Evolutionary conservation across 2,888 invertebrate species (phyloP).

Genomic region (Patella ulyssiponensis): DNA sequence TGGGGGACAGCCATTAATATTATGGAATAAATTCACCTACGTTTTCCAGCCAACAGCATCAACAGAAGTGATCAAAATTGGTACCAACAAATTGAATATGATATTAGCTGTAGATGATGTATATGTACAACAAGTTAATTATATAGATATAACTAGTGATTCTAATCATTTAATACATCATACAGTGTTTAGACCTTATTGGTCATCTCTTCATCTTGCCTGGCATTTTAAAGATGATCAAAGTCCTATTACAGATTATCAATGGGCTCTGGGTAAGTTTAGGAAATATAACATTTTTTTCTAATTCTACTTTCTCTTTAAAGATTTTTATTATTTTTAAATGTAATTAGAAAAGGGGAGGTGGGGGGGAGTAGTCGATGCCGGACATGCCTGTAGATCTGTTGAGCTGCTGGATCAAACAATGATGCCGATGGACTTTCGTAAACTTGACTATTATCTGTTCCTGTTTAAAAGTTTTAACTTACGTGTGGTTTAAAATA

Average conservation of each 20-base stretch:
- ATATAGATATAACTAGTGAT: constrained; percentile 10
- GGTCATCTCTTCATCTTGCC: constrained; percentile 30
- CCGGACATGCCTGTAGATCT: no score
- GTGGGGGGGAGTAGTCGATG: no score
- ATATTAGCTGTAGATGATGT: constrained; percentile 23
- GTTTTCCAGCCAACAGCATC: background rate
- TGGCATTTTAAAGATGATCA: constrained; percentile 33
- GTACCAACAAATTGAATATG: background rate
- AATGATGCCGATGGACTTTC: no score
- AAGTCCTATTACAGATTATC: constrained; percentile 29
- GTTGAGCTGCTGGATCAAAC: no score
- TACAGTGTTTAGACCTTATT: constrained; percentile 30
- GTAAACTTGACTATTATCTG: no score
- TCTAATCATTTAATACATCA: background rate
- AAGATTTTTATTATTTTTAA: no score
- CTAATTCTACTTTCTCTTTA: no score
- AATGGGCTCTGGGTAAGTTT: constrained; percentile 31
- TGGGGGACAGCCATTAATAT: constrained; percentile 22
- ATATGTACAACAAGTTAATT: constrained; percentile 15
- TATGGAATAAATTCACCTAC: constrained; percentile 28
- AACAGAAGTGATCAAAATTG: background rate
- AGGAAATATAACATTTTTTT: no score
- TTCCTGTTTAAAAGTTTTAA: no score
- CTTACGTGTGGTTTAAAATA: no score
- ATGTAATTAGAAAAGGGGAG: no score